phyloP scores from a whole-genome alignment of 1,140 invertebrate genomes.

The Ceratina australensis region DNA sequence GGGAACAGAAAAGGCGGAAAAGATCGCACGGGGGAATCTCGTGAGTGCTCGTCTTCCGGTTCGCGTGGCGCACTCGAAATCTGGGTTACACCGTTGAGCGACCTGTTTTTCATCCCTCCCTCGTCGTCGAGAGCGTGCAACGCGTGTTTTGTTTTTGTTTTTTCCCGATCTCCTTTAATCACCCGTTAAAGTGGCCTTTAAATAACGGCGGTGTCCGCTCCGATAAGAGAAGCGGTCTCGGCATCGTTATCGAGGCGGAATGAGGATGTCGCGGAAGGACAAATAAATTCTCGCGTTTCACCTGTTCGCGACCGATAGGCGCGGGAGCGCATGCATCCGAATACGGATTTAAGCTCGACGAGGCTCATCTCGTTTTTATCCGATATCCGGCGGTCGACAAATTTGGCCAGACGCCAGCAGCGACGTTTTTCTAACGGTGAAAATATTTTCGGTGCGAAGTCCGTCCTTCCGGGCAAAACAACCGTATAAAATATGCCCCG shows the following conservation, averaged over 20 bases:
- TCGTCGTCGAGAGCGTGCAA: neutral
- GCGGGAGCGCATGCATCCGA: neutral
- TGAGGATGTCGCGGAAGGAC: neutral
- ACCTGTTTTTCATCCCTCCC: slow-evolving; percentile 20
- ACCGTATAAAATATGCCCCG: neutral
- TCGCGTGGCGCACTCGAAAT: slow-evolving; percentile 44
- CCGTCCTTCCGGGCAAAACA: neutral
- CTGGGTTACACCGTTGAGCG: slow-evolving; percentile 50
- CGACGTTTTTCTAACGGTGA: neutral
- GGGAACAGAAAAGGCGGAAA: slow-evolving; percentile 16
- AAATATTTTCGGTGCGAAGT: neutral
- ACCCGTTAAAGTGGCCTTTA: neutral
- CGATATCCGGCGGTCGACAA: neutral
- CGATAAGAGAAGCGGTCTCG: no score
- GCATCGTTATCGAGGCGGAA: no score
- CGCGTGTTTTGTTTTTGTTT: neutral
- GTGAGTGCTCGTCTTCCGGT: slow-evolving; percentile 54
- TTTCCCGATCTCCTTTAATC: neutral
- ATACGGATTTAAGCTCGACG: neutral
- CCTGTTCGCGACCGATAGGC: neutral
- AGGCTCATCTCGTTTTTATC: neutral
- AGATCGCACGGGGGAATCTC: slow-evolving; percentile 43
- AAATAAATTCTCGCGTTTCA: neutral
- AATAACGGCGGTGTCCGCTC: no score
- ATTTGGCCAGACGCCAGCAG: neutral